Evolutionary conservation across 2,797 vertebrate genomes (phyloP), one percentile per base, ranked within the genome.

Genomic region (Atherinosoma microstoma): DNA sequence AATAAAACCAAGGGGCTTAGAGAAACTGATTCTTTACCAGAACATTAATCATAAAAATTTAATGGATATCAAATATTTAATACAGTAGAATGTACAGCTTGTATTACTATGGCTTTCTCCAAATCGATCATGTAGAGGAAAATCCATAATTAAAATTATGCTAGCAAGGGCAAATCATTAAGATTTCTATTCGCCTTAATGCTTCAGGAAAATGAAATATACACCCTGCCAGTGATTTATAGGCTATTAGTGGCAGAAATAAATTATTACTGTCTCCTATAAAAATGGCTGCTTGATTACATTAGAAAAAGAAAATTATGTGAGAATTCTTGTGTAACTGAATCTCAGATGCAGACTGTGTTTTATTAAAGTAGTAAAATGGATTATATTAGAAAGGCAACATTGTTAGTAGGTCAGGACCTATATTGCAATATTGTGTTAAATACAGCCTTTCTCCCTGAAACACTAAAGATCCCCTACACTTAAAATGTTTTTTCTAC

Each of bases 51-150:
- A 95, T 95, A 74, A 92, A 94, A 93, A 88, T 93, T 79, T 94
- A 92, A 95, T 95, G 92, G 91, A 93, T 95, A 94, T 96, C 93
- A 94, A 94, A 95, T 95, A 95, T 95, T 95, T 95, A 96, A 95
- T 95, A 93, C 88, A 94, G 92, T 94, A 92, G 92, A 94, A 94
- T 92, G 92, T 95, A 94, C 92, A 94, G 93, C 91, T 94, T 94
- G 92, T 95, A 95, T 94, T 94, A 94, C 93, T 92, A 87, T 89
- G 91, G 91, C 91, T 94, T 92, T 93, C 89, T 88, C 91, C 88
- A 91, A 92, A 95, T 95, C 92, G 92, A 95, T 95, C 93, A 94
- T 91, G 93, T 91, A 92, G 88, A 89, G 90, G 89, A 91, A 94
- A 95, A 95, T 95, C 94, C 91, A 95, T 95, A 94, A 95, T 96